Evolutionary conservation across 1,140 invertebrate species (phyloP).

Genomic region (Bombus confusus): DNA sequence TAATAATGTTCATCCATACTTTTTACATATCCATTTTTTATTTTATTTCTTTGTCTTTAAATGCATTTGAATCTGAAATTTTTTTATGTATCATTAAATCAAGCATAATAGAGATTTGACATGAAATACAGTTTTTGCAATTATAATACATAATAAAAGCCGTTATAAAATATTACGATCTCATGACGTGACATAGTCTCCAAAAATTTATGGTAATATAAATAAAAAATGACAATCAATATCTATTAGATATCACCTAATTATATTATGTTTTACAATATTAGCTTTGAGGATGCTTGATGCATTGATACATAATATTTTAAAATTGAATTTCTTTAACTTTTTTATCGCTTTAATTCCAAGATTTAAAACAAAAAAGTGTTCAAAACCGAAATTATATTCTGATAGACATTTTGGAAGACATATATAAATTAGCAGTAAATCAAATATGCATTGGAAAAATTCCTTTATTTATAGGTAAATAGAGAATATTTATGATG

Average conservation of each 20-base stretch:
- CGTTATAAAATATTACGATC: neutral
- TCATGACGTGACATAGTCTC: neutral
- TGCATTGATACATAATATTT: slow-evolving; percentile 13
- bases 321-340: neutral
- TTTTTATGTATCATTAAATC: slow-evolving; percentile 15
- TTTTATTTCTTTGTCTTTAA: neutral
- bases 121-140: neutral
- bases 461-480: neutral
- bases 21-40: slow-evolving; percentile 32
- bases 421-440: neutral
- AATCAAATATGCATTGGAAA: neutral
- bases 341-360: neutral
- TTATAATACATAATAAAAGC: neutral
- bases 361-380: neutral
- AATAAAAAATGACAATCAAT: slow-evolving; percentile 31
- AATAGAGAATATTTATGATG: slow-evolving; percentile 1
- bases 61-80: slow-evolving; percentile 1
- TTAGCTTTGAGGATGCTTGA: slow-evolving; percentile 10
- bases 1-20: slow-evolving; percentile 27
- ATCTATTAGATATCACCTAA: neutral
- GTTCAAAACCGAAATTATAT: neutral
- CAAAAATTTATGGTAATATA: neutral
- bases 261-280: neutral
- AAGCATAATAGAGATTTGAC: neutral
- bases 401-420: neutral